These are phyloP conservation scores for Sabellastarte sp. DNA, from an alignment of 2,888 invertebrate genomes.

Conservation along the genomic window DNA sequence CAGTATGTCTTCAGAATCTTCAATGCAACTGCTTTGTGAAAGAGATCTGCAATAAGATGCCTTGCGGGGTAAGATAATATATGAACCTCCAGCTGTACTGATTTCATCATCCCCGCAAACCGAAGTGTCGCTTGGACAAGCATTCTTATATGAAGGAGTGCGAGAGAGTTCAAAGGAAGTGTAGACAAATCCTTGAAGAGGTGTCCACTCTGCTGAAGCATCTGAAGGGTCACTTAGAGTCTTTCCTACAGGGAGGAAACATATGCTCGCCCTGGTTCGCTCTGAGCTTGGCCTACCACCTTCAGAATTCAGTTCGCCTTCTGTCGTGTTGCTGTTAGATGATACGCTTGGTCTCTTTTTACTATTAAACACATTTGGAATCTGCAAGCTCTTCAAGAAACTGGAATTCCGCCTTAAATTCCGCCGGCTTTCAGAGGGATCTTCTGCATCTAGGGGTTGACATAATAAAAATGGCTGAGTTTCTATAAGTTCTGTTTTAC, in stretches of 20 bases:
- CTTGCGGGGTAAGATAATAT: background rate
- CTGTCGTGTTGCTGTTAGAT: background rate
- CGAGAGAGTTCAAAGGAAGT: background rate
- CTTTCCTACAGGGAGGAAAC: background rate
- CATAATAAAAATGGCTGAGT: background rate
- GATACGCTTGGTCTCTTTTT: background rate
- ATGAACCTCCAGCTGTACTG: too few species aligned
- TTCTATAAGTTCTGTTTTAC: conserved; percentile 19
- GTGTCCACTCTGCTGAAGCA: background rate
- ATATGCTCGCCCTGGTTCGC: background rate
- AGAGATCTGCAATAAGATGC: background rate
- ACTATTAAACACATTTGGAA: background rate
- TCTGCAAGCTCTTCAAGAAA: background rate
- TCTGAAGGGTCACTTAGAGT: background rate
- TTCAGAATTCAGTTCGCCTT: background rate
- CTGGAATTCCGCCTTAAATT: background rate
- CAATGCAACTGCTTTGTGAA: background rate
- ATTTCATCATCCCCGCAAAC: too few species aligned
- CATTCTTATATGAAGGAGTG: background rate
- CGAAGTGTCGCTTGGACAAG: background rate
- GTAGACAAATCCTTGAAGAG: background rate
- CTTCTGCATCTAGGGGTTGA: background rate
- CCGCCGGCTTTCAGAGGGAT: background rate
- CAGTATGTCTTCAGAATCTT: background rate
- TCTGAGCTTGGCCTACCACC: background rate